Base-by-base conservation (phyloP, 2,888 invertebrate genomes). In the Cheilosia impressa region DNA sequence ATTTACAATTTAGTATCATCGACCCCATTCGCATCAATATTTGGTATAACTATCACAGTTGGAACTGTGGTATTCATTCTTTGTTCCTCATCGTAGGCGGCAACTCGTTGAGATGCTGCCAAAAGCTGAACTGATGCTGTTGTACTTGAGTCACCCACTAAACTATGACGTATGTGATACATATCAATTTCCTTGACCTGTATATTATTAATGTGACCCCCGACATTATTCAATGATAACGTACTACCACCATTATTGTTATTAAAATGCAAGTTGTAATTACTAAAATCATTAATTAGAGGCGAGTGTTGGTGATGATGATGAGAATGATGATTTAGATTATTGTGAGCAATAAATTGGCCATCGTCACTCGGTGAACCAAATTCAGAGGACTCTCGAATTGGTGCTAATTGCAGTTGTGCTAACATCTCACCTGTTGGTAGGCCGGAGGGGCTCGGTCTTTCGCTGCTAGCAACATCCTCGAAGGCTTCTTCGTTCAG, bases 401-500 rank as follows among this genome's bases (percentile, higher is more conserved):
- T 92, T 88, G 92, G 92, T 90, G 92, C 92, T 91, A 92, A 92
- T 89, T 91, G 92, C 89, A 92, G 90, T 90, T 92, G 92, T 90
- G 91, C 90, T 91, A 92, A 90, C 91, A 92, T 91, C 92, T 92
- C 93, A 92, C 92, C 92, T 92, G 92, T 91, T 83, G 91, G 90
- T 93, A 94, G 93, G 93, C 94, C 94, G 92, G 94, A 93, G 88
- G 93, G 93, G 89, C 93, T 93, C 73, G 93, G 92, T 87, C 94
- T 93, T 91, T 94, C 94, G 89, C 94, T 96, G 90, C 96, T 96
- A 88, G 96, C 93, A 53, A 97, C 97, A 93, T 98, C 98, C 93
- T 98, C 98, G 91, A 96, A 95, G 7, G 98, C 98, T 93, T 98
- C 98, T 93, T 98, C 98, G 93, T 97, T 98, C 41, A 98, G 93